phyloP scores from a whole-genome alignment of 2,797 vertebrate species.

The Sebastes diploproa region DNA sequence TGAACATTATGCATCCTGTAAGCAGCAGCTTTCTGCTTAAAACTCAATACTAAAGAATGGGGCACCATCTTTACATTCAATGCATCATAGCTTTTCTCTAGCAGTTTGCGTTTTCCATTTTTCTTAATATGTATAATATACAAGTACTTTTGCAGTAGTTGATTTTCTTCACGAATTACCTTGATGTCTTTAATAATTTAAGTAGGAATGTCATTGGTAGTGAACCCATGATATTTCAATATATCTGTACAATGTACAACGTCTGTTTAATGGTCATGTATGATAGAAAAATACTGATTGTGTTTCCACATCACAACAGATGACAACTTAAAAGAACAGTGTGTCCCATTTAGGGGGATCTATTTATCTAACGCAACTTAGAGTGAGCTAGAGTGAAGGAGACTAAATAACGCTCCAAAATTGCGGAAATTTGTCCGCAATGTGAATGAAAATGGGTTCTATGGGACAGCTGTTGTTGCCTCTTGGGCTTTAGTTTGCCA shows the following conservation, averaged over 20 bases:
- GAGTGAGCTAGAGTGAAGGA: too few species aligned
- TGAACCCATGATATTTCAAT: neutral
- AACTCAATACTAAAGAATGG: conserved; percentile 23
- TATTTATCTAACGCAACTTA: too few species aligned
- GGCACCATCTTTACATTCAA: conserved; percentile 11
- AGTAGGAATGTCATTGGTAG: neutral
- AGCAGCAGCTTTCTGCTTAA: conserved; percentile 28
- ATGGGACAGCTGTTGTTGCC: too few species aligned
- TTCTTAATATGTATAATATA: neutral
- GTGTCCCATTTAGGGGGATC: too few species aligned
- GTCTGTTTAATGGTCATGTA: neutral
- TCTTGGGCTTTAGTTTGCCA: too few species aligned
- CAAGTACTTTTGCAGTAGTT: neutral
- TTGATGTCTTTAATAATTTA: neutral
- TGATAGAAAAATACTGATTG: neutral
- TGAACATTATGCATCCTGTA: conserved; percentile 37
- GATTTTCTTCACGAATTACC: neutral
- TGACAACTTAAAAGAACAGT: too few species aligned
- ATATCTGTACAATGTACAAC: neutral
- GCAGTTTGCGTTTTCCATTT: neutral
- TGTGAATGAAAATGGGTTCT: too few species aligned
- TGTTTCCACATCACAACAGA: neutral
- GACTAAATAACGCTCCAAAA: too few species aligned
- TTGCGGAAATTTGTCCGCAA: too few species aligned
- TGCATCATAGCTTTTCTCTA: neutral